Conservation (phyloP, 2,888 invertebrate species). For the Drosophila flavopinicola region DNA sequence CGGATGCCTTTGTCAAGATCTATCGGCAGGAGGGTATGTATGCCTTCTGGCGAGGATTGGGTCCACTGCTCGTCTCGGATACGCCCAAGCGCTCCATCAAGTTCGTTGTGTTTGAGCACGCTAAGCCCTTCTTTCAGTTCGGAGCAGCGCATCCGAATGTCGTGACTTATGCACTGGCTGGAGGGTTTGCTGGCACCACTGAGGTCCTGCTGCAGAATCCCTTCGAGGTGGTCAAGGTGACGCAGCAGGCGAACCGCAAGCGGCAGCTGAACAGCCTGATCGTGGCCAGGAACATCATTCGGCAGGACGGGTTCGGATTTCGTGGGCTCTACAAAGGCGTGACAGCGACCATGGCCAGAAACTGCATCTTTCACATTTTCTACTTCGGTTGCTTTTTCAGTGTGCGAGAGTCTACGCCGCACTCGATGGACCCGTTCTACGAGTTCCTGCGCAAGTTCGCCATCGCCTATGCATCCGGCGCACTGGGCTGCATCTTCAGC, state of each 20-base stretch:
- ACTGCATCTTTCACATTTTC: slow-evolving; percentile 37
- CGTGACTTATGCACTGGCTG: slow-evolving; percentile 30
- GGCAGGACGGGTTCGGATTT: slow-evolving; percentile 17
- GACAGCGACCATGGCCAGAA: slow-evolving; percentile 26
- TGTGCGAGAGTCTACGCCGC: neutral
- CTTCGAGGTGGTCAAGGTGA: slow-evolving; percentile 56
- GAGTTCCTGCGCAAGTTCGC: slow-evolving; percentile 22
- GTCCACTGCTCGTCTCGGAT: slow-evolving; percentile 38
- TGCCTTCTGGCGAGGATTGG: slow-evolving; percentile 50
- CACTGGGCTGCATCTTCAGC: slow-evolving; percentile 13
- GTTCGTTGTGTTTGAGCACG: slow-evolving; percentile 41
- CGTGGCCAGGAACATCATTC: slow-evolving; percentile 28
- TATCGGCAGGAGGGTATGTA: slow-evolving; percentile 31
- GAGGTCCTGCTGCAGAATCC: slow-evolving; percentile 45
- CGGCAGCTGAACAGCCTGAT: neutral
- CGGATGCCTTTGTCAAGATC: slow-evolving; percentile 42
- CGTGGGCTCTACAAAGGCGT: slow-evolving; percentile 28
- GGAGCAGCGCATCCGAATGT: slow-evolving; percentile 7
- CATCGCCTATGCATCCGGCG: slow-evolving; percentile 16
- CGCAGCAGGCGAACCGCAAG: slow-evolving; percentile 42
- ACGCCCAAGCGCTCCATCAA: slow-evolving; percentile 51
- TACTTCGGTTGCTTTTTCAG: slow-evolving; percentile 42
- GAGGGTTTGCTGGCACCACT: slow-evolving; percentile 26
- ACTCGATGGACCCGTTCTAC: accelerated
- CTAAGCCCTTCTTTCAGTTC: slow-evolving; percentile 11